Conservation (phyloP, 2,888 invertebrate species). For the Ethmia dodecea region DNA sequence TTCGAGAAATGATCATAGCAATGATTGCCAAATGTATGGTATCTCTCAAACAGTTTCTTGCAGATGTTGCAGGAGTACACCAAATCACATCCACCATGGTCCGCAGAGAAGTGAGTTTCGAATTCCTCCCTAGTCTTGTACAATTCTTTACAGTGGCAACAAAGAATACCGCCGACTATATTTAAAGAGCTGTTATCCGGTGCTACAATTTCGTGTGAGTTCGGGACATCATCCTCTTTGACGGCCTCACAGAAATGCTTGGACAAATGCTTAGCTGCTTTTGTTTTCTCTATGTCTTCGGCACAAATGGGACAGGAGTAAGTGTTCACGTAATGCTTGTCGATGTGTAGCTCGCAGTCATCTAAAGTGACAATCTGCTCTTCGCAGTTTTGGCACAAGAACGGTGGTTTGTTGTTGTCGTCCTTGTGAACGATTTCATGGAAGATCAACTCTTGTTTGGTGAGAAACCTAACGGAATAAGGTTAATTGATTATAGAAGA, state of each 20-base stretch:
- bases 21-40: constrained; percentile 71
- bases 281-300: constrained; percentile 34
- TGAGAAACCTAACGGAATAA: constrained; percentile 38
- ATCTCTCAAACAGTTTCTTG: constrained; percentile 72
- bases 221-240: too few species aligned
- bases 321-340: constrained; percentile 42
- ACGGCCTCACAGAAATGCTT: constrained; percentile 51
- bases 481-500: neutral
- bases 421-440: constrained; percentile 52
- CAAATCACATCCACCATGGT: constrained; percentile 50
- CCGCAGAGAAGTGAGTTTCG: constrained; percentile 67
- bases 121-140: constrained; percentile 70
- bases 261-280: constrained; percentile 45
- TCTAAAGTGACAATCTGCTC: constrained; percentile 38
- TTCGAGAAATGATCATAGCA: constrained; percentile 69
- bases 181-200: constrained; percentile 41
- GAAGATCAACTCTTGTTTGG: constrained; percentile 47
- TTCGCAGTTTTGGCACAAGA: constrained; percentile 46
- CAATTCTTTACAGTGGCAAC: constrained; percentile 69
- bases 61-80: constrained; percentile 78
- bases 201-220: too few species aligned
- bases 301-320: constrained; percentile 61
- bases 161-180: constrained; percentile 64
- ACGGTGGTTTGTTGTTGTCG: constrained; percentile 44
- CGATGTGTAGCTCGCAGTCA: constrained; percentile 51